Conservation (phyloP, 53 echinoderm and acorn worm species). For the Paracentrotus lividus region DNA sequence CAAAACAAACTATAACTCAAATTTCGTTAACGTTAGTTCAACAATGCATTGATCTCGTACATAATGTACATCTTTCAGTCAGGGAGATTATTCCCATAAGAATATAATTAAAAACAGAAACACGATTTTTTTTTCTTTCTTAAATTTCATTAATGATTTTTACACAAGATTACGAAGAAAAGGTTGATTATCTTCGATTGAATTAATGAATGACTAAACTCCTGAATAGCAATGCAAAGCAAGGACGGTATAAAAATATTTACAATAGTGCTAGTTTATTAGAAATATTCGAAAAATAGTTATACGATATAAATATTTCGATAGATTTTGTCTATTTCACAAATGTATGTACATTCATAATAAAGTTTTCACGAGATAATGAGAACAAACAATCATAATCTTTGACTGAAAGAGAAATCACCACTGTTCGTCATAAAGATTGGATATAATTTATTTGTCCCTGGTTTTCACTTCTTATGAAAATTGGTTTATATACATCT, state of each 20-base stretch:
- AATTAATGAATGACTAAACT: background rate
- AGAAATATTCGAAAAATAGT: constrained; percentile 22
- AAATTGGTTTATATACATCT: too few relatives aligned
- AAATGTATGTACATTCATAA: background rate
- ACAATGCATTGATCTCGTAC: too few relatives aligned
- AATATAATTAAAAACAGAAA: background rate
- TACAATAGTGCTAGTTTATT: constrained; percentile 8
- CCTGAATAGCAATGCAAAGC: background rate
- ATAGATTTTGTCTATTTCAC: background rate
- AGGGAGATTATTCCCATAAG: background rate
- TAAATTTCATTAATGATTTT: background rate
- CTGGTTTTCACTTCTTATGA: too few relatives aligned
- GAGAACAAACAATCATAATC: background rate
- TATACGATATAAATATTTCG: constrained; percentile 10
- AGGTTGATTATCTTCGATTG: background rate
- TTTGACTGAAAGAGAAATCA: too few relatives aligned
- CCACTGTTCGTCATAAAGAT: too few relatives aligned
- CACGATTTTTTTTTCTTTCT: too few relatives aligned
- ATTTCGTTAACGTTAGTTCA: too few relatives aligned
- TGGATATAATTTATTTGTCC: too few relatives aligned
- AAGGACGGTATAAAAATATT: constrained; percentile 32
- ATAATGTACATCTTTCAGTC: too few relatives aligned
- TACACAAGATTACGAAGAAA: background rate
- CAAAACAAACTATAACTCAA: too few relatives aligned
- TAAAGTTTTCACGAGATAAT: background rate